phyloP scores from a whole-genome alignment of 2,113 vertebrate genomes.

The Lucifuga dentata region DNA sequence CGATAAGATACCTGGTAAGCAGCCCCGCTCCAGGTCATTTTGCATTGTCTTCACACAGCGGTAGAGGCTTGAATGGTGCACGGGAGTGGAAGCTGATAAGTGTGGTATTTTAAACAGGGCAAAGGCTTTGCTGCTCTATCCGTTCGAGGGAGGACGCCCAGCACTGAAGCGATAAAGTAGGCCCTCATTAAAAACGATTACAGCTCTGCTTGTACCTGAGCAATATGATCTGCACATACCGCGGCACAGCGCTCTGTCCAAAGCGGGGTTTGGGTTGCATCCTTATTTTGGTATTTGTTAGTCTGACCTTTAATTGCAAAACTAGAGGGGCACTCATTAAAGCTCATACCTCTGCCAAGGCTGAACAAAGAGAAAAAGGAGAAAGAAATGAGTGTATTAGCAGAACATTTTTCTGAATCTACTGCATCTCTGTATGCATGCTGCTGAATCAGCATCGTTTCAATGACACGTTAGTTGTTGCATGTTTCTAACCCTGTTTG shows the following conservation, averaged over 20 bases:
- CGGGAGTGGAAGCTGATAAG: constrained; percentile 79
- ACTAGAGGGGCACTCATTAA: no score
- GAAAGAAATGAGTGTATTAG: no score
- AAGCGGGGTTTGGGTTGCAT: constrained; percentile 57
- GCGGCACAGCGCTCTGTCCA: constrained; percentile 54
- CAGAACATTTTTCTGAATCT: no score
- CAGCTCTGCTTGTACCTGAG: constrained; percentile 63
- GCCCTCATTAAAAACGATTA: constrained; percentile 81
- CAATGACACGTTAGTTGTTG: no score
- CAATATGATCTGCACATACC: constrained; percentile 69
- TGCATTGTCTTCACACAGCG: constrained; percentile 70
- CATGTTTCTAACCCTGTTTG: no score
- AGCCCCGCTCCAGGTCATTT: constrained; percentile 59
- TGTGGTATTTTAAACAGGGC: constrained; percentile 78
- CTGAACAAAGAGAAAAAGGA: no score
- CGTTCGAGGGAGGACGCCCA: constrained; percentile 70
- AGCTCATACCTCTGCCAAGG: no score
- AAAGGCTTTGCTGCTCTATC: constrained; percentile 69
- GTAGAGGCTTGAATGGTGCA: constrained; percentile 61
- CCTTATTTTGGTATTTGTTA: constrained; percentile 62
- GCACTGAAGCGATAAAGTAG: constrained; percentile 74
- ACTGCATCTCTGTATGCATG: no score
- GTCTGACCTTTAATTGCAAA: constrained; percentile 70
- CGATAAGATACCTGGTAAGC: constrained; percentile 75
- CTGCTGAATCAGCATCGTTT: no score